Evolutionary conservation across 2,888 invertebrate genomes (phyloP).

Genomic region (Oxystoma pomonae): DNA sequence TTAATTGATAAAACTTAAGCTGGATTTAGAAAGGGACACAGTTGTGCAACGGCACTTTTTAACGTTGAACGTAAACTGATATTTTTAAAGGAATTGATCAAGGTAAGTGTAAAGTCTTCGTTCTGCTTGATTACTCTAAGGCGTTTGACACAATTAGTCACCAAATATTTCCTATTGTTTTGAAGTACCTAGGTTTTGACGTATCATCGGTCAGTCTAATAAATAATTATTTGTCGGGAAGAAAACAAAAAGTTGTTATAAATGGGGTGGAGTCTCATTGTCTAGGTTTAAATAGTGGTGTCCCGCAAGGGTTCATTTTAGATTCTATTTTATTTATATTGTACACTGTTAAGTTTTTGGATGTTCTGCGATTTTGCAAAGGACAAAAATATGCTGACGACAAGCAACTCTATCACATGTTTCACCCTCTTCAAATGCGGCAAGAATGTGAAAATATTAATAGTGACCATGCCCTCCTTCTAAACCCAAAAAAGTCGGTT

Average conservation of each 20-base stretch:
- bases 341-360: conserved; percentile 11
- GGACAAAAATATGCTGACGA: background rate
- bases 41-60: conserved; percentile 9
- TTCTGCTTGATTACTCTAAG: conserved; percentile 5
- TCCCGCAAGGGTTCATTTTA: conserved; percentile 46
- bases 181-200: conserved; percentile 46
- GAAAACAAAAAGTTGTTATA: background rate
- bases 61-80: conserved; percentile 2
- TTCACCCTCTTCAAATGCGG: background rate
- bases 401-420: background rate
- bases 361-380: conserved; percentile 34
- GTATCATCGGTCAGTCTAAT: conserved; percentile 29
- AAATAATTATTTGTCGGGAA: background rate
- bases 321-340: conserved; percentile 44
- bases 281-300: conserved; percentile 17
- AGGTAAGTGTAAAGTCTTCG: background rate
- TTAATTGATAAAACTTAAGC: background rate
- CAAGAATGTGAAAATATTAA: background rate
- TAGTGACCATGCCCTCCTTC: background rate
- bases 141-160: conserved; percentile 7
- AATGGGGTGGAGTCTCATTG: background rate
- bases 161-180: conserved; percentile 26
- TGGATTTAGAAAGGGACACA: conserved; percentile 8
- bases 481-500: background rate
- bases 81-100: conserved; percentile 4